Percentiles rank a stretch among this genome's conserved stretches.
These are phyloP conservation scores for Ophonus ardosiacus DNA, from an alignment of 2,888 invertebrate species.

Conservation along the genomic window DNA sequence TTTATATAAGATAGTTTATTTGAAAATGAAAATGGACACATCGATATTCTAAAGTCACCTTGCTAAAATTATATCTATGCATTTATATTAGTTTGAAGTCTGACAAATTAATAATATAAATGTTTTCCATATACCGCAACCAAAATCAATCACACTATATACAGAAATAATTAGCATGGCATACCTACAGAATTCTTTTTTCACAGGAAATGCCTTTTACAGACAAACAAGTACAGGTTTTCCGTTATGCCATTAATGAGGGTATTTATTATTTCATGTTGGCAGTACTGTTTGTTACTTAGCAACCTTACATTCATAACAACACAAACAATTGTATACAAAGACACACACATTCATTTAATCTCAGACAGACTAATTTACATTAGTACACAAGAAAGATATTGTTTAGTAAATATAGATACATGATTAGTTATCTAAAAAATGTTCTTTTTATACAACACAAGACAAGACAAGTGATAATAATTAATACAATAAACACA, in stretches of 20 bases:
- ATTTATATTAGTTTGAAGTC: too few species aligned
- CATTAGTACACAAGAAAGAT: neutral
- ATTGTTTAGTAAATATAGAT: neutral
- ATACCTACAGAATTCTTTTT: constrained; percentile 44
- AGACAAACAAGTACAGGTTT: constrained; percentile 7
- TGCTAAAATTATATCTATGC: too few species aligned
- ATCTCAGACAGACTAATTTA: neutral
- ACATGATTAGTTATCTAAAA: neutral
- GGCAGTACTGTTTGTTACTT: constrained; percentile 32
- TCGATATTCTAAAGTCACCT: too few species aligned
- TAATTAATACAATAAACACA: too few species aligned
- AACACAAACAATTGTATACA: constrained; percentile 35
- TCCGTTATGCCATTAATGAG: constrained; percentile 59
- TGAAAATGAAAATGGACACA: too few species aligned
- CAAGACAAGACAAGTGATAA: neutral
- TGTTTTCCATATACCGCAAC: too few species aligned
- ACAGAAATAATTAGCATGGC: neutral
- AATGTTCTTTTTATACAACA: neutral
- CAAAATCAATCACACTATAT: neutral
- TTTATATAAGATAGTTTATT: too few species aligned
- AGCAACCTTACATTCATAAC: constrained; percentile 27
- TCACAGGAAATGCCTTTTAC: constrained; percentile 34
- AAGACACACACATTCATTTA: neutral
- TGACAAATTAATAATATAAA: too few species aligned
- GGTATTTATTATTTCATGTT: constrained; percentile 55